These are phyloP conservation scores for Apogon hyalosoma DNA, from an alignment of 2,797 vertebrate species.

Conservation along the genomic window DNA sequence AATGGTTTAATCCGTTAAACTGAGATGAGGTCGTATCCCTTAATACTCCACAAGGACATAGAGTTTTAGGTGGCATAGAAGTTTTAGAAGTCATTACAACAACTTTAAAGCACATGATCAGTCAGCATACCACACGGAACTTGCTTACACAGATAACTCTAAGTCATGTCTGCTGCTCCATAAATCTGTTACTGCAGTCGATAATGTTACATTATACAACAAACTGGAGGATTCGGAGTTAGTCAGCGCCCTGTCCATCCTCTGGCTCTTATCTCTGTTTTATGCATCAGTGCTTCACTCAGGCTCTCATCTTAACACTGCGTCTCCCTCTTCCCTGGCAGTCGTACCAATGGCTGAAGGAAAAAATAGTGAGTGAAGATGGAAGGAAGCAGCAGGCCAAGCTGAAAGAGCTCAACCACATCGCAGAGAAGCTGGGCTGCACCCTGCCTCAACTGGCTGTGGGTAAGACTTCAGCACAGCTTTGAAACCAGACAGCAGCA, in stretches of 20 bases:
- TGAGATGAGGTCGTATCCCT: too few relatives aligned
- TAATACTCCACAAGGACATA: too few relatives aligned
- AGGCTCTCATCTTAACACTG: background rate
- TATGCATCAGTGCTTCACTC: background rate
- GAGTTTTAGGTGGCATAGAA: too few relatives aligned
- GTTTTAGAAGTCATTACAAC: too few relatives aligned
- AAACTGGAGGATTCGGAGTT: conserved; percentile 2
- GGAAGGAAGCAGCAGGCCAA: conserved; percentile 95
- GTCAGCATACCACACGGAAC: too few relatives aligned
- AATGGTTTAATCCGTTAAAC: too few relatives aligned
- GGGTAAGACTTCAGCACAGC: conserved; percentile 82
- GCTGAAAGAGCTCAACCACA: conserved; percentile 93
- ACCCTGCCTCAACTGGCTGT: conserved; percentile 97
- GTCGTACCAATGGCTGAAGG: conserved; percentile 99
- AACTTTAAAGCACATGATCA: too few relatives aligned
- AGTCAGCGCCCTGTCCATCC: background rate
- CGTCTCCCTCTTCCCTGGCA: conserved; percentile 57
- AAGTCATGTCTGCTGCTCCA: background rate
- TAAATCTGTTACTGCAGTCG: background rate
- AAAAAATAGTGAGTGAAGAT: conserved; percentile 96
- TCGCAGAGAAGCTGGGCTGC: conserved; percentile 94
- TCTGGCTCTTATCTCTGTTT: background rate
- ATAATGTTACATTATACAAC: conserved; percentile 9
- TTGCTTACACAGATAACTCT: too few relatives aligned
- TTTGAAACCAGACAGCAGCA: background rate